These are phyloP conservation scores for Epinephelus fuscoguttatus DNA, from an alignment of 2,113 vertebrate species.

Conservation along the genomic window DNA sequence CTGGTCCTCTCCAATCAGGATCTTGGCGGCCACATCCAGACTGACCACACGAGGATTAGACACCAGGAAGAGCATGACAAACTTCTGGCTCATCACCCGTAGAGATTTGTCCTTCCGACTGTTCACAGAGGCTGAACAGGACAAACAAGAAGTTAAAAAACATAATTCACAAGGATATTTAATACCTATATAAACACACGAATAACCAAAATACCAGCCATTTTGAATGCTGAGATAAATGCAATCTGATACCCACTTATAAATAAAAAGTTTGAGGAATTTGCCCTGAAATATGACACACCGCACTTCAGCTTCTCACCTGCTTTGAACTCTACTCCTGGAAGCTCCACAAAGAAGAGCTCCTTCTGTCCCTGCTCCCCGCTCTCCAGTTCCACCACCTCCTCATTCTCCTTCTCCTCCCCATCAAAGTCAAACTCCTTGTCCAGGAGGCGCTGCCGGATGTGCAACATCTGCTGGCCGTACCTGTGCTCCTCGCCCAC, in stretches of 20 bases:
- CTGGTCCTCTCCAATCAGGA: constrained; percentile 95
- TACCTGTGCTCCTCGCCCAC: constrained; percentile 92
- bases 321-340: constrained; percentile 92
- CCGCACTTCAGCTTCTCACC: constrained; percentile 80
- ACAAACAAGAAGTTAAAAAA: constrained; percentile 15
- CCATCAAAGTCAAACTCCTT: constrained; percentile 82
- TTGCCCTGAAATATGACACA: not conserved
- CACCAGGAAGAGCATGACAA: constrained; percentile 98
- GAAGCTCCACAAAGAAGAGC: constrained; percentile 90
- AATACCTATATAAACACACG: too few relatives aligned
- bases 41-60: constrained; percentile 92
- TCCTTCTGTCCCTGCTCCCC: constrained; percentile 82
- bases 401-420: constrained; percentile 85
- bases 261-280: not conserved
- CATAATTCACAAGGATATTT: not conserved
- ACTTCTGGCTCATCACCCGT: constrained; percentile 98
- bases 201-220: not conserved
- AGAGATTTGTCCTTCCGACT: constrained; percentile 97
- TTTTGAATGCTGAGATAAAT: not conserved
- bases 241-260: not conserved
- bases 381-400: constrained; percentile 54
- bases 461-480: constrained; percentile 90
- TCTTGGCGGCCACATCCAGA: constrained; percentile 95
- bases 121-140: constrained; percentile 89
- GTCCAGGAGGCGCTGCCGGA: constrained; percentile 87